phyloP scores from a whole-genome alignment of 1,140 invertebrate species.

The Heliconius nattereri region DNA sequence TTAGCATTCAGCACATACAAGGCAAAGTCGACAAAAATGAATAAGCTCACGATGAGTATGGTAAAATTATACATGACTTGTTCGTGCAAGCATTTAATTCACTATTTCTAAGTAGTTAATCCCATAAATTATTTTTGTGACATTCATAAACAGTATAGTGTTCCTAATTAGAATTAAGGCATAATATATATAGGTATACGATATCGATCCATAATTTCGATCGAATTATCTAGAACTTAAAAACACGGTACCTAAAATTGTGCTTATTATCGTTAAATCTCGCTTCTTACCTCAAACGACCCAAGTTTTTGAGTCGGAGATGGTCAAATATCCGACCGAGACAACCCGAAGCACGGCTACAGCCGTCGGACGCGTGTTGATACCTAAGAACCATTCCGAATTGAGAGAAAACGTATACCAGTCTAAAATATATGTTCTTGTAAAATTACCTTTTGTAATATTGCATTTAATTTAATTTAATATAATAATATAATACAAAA shows the following conservation, averaged over 20 bases:
- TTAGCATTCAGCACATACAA: constrained; percentile 24
- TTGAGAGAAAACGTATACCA: constrained; percentile 35
- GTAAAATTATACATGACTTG: constrained; percentile 9
- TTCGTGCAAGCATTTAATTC: constrained; percentile 16
- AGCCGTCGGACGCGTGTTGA: constrained; percentile 71
- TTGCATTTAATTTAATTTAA: no score
- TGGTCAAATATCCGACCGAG: constrained; percentile 73
- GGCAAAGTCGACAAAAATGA: constrained; percentile 29
- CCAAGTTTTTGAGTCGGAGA: constrained; percentile 76
- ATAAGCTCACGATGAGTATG: constrained; percentile 14
- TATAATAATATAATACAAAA: neutral
- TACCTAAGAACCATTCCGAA: constrained; percentile 74
- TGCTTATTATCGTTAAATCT: constrained; percentile 44
- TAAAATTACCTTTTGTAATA: constrained; percentile 17
- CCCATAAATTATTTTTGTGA: constrained; percentile 7
- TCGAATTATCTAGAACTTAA: constrained; percentile 38
- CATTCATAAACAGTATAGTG: neutral
- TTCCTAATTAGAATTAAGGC: neutral
- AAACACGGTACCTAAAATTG: constrained; percentile 31
- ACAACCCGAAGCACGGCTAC: constrained; percentile 70
- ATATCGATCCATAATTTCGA: constrained; percentile 36
- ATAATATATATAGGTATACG: constrained; percentile 15
- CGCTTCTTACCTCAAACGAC: constrained; percentile 75
- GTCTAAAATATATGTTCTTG: constrained; percentile 9
- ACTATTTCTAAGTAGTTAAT: constrained; percentile 13